phyloP scores from a whole-genome alignment of 2,888 invertebrate genomes.

The Calliopum simillimum region DNA sequence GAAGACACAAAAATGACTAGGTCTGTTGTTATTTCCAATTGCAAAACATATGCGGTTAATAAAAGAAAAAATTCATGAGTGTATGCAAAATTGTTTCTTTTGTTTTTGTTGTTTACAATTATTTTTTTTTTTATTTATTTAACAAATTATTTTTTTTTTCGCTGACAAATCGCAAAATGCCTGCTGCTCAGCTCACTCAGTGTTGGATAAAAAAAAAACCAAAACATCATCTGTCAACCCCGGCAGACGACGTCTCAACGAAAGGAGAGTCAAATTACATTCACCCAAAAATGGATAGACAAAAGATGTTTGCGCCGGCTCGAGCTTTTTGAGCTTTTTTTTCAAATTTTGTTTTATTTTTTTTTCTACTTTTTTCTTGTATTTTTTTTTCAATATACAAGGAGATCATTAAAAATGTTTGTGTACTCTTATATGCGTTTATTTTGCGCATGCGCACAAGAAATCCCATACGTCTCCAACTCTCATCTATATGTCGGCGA shows the following conservation, averaged over 20 bases:
- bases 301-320: conserved; percentile 45
- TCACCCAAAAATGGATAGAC: conserved; percentile 66
- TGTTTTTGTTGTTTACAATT: no score
- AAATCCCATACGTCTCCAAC: conserved; percentile 39
- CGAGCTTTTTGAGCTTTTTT: conserved; percentile 46
- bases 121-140: no score
- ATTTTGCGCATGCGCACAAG: conserved; percentile 58
- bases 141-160: no score
- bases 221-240: neutral
- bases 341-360: neutral
- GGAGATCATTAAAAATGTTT: neutral
- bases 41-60: no score
- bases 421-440: conserved; percentile 39
- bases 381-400: neutral
- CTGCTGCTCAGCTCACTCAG: no score
- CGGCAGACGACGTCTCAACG: conserved; percentile 6
- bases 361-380: neutral
- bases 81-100: no score
- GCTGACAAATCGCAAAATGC: no score
- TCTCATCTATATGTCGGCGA: neutral
- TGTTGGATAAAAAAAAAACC: neutral
- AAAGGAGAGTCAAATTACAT: conserved; percentile 65
- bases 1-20: no score
- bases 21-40: no score
- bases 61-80: no score